These are phyloP conservation scores for Orthonyx spaldingii DNA, from an alignment of 2,113 vertebrate species.

Conservation along the genomic window DNA sequence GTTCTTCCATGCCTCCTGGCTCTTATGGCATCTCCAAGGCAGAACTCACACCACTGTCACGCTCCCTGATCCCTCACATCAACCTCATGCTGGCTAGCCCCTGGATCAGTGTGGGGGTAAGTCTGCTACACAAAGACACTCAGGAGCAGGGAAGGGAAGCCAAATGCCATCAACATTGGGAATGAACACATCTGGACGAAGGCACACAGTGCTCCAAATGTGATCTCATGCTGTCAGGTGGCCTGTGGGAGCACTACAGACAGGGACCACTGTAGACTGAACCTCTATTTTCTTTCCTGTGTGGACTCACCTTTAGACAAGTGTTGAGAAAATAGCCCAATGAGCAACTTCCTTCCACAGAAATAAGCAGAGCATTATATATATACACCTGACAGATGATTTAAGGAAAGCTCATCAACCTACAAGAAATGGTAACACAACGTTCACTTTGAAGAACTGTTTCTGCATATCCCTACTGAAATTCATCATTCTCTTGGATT, in stretches of 20 bases:
- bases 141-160: not conserved
- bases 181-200: not conserved
- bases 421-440: not conserved
- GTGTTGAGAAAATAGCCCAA: not conserved
- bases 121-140: not conserved
- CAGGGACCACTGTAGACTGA: accelerated
- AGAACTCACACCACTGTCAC: not conserved
- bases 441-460: not conserved
- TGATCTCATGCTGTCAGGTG: not conserved
- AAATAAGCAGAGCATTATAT: not conserved
- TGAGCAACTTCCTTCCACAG: not conserved
- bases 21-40: not conserved
- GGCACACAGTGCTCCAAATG: not conserved
- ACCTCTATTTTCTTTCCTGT: not conserved
- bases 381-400: not conserved
- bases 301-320: not conserved
- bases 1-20: not conserved
- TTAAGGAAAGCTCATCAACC: not conserved
- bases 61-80: not conserved
- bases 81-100: not conserved
- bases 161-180: not conserved
- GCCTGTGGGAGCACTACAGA: not conserved
- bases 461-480: not conserved
- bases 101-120: not conserved
- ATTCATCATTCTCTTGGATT: not conserved